Evolutionary conservation across 2,797 vertebrate genomes (phyloP), one percentile per base, ranked within the genome.

Genomic region (Acanthornis magna): DNA sequence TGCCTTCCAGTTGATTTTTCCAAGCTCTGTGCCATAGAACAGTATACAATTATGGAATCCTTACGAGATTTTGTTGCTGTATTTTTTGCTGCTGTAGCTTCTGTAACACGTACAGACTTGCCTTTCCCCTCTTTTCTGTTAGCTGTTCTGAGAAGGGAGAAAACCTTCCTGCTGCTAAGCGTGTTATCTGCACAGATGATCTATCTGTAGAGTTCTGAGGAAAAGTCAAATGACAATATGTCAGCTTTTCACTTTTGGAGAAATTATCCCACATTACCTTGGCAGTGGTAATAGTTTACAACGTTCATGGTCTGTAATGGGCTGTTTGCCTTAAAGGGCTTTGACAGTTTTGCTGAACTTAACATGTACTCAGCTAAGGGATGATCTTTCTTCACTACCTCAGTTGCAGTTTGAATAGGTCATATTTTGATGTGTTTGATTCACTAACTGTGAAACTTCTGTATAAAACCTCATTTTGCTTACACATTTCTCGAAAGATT

Each of bases 351-450:
- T 92, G 66, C 74, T 91, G 94, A 90, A 95, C 75, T 95, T 96
- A 89, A 90, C 60, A 19, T 68, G 71, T 83, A 90, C 42, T 89
- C 53, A 85, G 84, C 78, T 91, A 79, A 71, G 70, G 66, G 53
- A 62, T 92, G 90, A 89, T 95, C 87, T 95, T 95, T 94, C 91
- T 70, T 91, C 45, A 19, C 79, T 91, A 50, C 82, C 75, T 91
- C 71, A 42, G 77, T 95, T 96, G 91, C 85, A 55, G 68, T 95
- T 96, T 95, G 96, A 95, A 95, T 95, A 97, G 96, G 97, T 96
- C 96, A 97, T 48, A 60, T 89, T 96, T 95, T 82, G 91, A 88
- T 30, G 27, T 63, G 21, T 92, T 94, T 94, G 82, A 93, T 95
- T 92, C 92, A 43, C 79, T 88, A 74, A 88, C 32, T 75, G 30